phyloP scores from a whole-genome alignment of 2,113 vertebrate genomes.

The Morone chrysops region DNA sequence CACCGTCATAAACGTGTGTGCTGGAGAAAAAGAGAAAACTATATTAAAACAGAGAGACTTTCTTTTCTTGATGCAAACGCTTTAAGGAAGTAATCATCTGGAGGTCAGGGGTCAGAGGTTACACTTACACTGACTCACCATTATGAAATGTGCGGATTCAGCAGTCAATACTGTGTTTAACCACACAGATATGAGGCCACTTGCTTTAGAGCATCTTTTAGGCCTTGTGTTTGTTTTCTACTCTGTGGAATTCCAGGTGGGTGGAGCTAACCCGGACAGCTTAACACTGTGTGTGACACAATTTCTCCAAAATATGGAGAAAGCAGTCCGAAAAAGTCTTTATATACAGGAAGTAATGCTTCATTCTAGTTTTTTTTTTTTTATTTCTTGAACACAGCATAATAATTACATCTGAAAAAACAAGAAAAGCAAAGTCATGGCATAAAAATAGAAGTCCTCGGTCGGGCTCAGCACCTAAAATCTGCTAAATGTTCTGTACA shows the following conservation, averaged over 20 bases:
- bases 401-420: not conserved
- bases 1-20: not conserved
- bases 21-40: not conserved
- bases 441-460: not conserved
- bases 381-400: not conserved
- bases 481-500: not conserved
- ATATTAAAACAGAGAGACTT: not conserved
- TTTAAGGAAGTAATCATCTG: not conserved
- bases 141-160: constrained; percentile 14
- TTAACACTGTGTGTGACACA: too few relatives aligned
- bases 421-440: not conserved
- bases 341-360: too few relatives aligned
- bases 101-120: constrained; percentile 11
- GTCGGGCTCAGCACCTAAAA: not conserved
- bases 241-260: not conserved
- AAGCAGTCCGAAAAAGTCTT: not conserved
- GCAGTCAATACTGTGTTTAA: not conserved
- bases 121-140: not conserved
- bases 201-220: too few relatives aligned
- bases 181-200: not conserved
- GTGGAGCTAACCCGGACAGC: not conserved
- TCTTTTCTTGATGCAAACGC: not conserved
- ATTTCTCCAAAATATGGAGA: not conserved
- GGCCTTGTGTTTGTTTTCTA: too few relatives aligned
- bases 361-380: too few relatives aligned